Evolutionary conservation across 2,113 vertebrate genomes (phyloP), one percentile per base, ranked within the genome.

Genomic region (Setophaga kirtlandii): DNA sequence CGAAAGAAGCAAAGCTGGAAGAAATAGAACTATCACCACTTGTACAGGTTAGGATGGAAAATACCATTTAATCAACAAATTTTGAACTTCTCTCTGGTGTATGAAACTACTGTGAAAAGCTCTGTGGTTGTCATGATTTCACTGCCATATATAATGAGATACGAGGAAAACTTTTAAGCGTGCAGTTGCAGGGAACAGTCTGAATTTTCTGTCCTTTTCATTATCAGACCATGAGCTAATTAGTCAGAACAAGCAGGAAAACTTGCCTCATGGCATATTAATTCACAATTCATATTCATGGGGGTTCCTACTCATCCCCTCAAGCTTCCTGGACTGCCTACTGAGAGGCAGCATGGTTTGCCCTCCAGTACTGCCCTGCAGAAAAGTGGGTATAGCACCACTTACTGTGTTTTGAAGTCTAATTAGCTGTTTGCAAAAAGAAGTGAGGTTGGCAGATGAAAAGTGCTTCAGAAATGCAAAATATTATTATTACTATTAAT

Each of bases 371-470:
- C 27, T 83, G 88, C 79, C 88, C 92, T 94, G 90, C n/a, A 89
- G 93, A 82, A 94, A 97, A 93, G 90, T 90, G 82, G 91, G 65
- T 93, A 95, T 92, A 93, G 87, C 83, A 96, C 83, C 92, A 92
- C 93, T 96, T 95, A 97, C 85, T 91, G 92, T 96, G 94, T 96
- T 97, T 94, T 96, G 92, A 96, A 94, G 94, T 83, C 90, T 96
- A 94, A 96, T 96, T 95, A 95, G 83, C 49, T 96, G 93, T 97
- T 96, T 96, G 85, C 80, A 87, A 83, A 96, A 91, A 89, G 93
- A 90, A 95, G 76, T 81, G 82, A 93, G 71, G 90, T 83, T 2
- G 15, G 76, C 53, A 94, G 85, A 96, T 94, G 83, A 96, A 96
- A 97, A 92, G 94, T 94, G 64, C 88, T 94, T 97, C 83, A 96